Evolutionary conservation across 2,888 invertebrate genomes (phyloP).

Genomic region (Candidula unifasciata): DNA sequence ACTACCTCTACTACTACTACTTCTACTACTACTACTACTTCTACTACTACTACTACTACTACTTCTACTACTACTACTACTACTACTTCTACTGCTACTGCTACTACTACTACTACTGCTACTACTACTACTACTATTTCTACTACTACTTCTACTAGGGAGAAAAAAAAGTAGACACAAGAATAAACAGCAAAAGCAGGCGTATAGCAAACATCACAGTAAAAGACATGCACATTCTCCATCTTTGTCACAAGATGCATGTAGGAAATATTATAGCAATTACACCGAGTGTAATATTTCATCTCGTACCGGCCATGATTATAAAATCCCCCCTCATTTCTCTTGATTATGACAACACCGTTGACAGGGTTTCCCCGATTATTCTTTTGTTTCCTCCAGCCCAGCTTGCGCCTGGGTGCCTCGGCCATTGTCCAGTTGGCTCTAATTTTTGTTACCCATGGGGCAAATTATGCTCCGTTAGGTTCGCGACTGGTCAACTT

Average conservation of each 20-base stretch:
- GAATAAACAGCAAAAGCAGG: too few relatives aligned
- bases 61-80: conserved; percentile 22
- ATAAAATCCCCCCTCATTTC: conserved; percentile 32
- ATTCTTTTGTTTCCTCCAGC: conserved; percentile 4
- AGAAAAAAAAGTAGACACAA: too few relatives aligned
- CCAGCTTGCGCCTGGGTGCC: background rate
- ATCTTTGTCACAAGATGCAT: background rate
- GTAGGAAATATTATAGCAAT: conserved; percentile 16
- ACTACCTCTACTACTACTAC: conserved; percentile 18
- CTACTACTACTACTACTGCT: conserved; percentile 31
- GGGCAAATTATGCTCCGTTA: conserved; percentile 45
- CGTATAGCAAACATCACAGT: too few relatives aligned
- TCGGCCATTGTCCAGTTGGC: conserved; percentile 16
- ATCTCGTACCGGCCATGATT: background rate
- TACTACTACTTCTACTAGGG: too few relatives aligned
- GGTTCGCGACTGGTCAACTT: conserved; percentile 40
- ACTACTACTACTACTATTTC: too few relatives aligned
- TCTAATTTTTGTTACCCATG: conserved; percentile 30
- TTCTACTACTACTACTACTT: conserved; percentile 11
- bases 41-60: conserved; percentile 14
- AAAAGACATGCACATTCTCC: background rate
- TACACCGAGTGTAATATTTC: conserved; percentile 27
- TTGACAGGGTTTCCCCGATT: conserved; percentile 37
- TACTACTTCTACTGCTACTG: conserved; percentile 23
- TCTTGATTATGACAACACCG: conserved; percentile 45